Evolutionary conservation across 2,113 vertebrate species (phyloP).

Genomic region (Megalops atlanticus): DNA sequence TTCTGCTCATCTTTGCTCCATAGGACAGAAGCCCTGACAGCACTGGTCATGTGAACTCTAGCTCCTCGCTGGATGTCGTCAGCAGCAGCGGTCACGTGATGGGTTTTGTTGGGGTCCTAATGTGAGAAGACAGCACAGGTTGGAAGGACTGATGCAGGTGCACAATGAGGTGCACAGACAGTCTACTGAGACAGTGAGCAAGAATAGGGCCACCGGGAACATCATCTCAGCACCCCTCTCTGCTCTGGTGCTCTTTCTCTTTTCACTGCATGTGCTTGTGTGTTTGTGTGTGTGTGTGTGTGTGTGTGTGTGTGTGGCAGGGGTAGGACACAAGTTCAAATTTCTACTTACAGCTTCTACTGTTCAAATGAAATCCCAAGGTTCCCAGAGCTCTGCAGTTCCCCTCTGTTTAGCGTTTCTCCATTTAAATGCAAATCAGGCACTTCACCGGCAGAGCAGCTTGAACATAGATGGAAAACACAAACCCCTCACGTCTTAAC

Average conservation of each 20-base stretch:
- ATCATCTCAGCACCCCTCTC: conserved; percentile 28
- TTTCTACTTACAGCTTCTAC: neutral
- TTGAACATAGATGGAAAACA: conserved; percentile 59
- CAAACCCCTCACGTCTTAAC: conserved; percentile 51
- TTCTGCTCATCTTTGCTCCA: no score
- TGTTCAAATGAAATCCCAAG: conserved; percentile 10
- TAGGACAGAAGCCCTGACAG: no score
- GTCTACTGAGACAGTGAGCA: conserved; percentile 36
- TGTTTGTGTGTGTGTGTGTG: no score
- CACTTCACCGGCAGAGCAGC: conserved; percentile 59
- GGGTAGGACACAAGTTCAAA: neutral
- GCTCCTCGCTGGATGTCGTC: no score
- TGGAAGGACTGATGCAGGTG: conserved; percentile 25
- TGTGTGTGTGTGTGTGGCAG: no score
- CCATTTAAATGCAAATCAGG: conserved; percentile 74
- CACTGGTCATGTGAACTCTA: no score
- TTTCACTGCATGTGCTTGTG: no score
- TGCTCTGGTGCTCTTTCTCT: conserved; percentile 13
- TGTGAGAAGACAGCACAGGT: neutral
- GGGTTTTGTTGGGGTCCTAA: no score
- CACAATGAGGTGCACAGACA: conserved; percentile 32
- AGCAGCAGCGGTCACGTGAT: no score
- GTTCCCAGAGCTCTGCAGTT: conserved; percentile 15
- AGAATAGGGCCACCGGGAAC: conserved; percentile 33
- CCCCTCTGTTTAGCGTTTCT: conserved; percentile 35